Evolutionary conservation across 2,797 vertebrate genomes (phyloP).

Genomic region (Amphiprion clarkii): DNA sequence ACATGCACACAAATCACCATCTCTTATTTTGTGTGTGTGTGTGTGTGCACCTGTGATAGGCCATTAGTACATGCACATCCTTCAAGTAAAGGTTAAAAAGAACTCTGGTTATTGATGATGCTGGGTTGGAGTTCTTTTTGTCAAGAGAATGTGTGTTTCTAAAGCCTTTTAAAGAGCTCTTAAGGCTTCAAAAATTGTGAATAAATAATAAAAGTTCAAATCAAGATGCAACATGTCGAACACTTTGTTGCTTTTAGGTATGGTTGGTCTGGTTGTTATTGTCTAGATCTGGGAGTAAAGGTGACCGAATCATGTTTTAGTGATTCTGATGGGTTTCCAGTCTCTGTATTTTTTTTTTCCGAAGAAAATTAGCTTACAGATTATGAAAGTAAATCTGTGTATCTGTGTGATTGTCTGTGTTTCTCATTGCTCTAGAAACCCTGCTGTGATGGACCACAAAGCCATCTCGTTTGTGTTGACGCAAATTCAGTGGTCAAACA

Average conservation of each 20-base stretch:
- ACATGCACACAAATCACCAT: background rate
- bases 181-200: slow-evolving; percentile 8
- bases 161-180: background rate
- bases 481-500: slow-evolving; percentile 17
- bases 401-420: slow-evolving; percentile 10
- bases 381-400: slow-evolving; percentile 8
- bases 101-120: slow-evolving; percentile 27
- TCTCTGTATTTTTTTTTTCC: background rate
- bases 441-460: slow-evolving; percentile 17
- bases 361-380: slow-evolving; percentile 1
- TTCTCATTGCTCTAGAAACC: slow-evolving; percentile 6
- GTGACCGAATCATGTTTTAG: slow-evolving; percentile 19
- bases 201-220: slow-evolving; percentile 4
- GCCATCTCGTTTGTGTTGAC: slow-evolving; percentile 26
- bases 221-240: background rate
- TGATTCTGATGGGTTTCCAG: slow-evolving; percentile 7
- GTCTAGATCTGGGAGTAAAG: slow-evolving; percentile 3
- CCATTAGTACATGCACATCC: slow-evolving; percentile 22
- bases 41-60: slow-evolving; percentile 21
- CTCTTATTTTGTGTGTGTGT: slow-evolving; percentile 21
- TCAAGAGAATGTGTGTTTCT: slow-evolving; percentile 22
- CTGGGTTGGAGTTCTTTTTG: background rate
- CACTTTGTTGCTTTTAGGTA: background rate
- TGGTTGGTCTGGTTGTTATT: background rate
- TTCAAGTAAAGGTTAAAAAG: slow-evolving; percentile 36